Base-by-base conservation (phyloP, 2,797 vertebrate genomes). In the Acridotheres tristis region DNA sequence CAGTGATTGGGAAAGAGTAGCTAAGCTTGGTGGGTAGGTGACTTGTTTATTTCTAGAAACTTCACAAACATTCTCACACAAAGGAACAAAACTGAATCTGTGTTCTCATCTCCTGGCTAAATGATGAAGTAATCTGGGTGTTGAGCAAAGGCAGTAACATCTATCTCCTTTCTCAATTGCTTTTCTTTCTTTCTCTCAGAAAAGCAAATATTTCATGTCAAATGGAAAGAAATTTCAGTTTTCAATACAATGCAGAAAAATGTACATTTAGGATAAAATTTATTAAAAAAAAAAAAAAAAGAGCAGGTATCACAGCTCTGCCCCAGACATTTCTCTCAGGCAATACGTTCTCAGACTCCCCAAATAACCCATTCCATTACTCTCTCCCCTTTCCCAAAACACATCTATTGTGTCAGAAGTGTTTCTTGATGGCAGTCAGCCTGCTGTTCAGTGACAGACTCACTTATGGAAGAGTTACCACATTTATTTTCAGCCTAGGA, bases 121-220 rank as follows among this genome's bases (percentile, higher is more conserved):
- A 96, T 75, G 73, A 95, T 81, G 32, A 95, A 91, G 79, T 62
- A 93, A 91, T 50, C 69, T 72, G 30, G 42, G 54, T 10, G n/a
- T 40, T 85, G 79, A 83, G 54, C 53, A 91, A 91, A 81, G 69
- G 88, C 76, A 96, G 43, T 65, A 94, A 90, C 69, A 95, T 91
- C 30, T 43, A 88, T 88, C 78, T 93, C 73, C 29, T 71, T 80
- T 89, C 62, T 80, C 50, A 68, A 77, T 57, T 89, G 68, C 34
- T 59, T 95, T 85, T 83, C 34, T 83, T 85, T 50, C 34, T 79
- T 69, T 88, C 72, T 85, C 79, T 74, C 62, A 72, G 79, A 84
- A 94, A 93, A 66, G 54, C 62, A 93, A 91, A 72, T 88, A 94
- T 62, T 93, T 95, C 89, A 94, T 34, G 55, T 29, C 61, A 84